phyloP scores from a whole-genome alignment of 1,140 invertebrate species.

The Cyphomyrmex costatus region DNA sequence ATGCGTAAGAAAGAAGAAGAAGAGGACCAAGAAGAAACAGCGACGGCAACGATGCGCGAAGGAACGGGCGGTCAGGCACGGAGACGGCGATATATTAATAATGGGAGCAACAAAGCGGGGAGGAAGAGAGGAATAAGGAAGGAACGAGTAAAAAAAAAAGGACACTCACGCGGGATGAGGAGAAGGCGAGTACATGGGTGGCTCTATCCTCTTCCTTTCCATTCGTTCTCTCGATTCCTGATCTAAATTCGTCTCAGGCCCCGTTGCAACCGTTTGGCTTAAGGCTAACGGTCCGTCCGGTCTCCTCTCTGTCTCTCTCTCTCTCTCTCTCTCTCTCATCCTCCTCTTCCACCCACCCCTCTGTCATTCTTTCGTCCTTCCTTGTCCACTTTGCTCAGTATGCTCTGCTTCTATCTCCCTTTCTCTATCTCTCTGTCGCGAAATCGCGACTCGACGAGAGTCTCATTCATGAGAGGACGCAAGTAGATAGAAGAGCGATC shows the following conservation, averaged over 20 bases:
- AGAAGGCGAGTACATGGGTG: conserved; percentile 9
- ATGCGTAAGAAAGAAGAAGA: conserved; percentile 54
- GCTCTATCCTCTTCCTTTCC: conserved; percentile 53
- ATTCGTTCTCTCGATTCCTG: conserved; percentile 70
- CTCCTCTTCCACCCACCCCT: not conserved
- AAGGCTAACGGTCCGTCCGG: conserved; percentile 77
- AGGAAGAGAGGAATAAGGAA: conserved; percentile 76
- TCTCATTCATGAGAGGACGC: conserved; percentile 77
- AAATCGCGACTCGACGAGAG: conserved; percentile 64
- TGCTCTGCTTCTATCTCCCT: not conserved
- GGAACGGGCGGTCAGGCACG: conserved; percentile 64
- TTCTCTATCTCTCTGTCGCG: conserved; percentile 43
- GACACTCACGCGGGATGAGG: not conserved
- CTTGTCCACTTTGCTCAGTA: conserved; percentile 14
- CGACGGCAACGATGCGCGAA: conserved; percentile 36
- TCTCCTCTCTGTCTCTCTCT: too few relatives aligned
- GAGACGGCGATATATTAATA: conserved; percentile 84
- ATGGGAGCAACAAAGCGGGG: conserved; percentile 82
- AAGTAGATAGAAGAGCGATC: conserved; percentile 57
- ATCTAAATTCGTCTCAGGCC: conserved; percentile 83
- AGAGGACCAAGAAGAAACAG: conserved; percentile 62
- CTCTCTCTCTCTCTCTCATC: too few relatives aligned
- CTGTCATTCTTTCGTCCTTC: conserved; percentile 58
- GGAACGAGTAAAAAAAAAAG: conserved; percentile 73
- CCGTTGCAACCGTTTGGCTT: conserved; percentile 79